Evolutionary conservation across 2,797 vertebrate species (phyloP).

Genomic region (Emydoidea blandingii): DNA sequence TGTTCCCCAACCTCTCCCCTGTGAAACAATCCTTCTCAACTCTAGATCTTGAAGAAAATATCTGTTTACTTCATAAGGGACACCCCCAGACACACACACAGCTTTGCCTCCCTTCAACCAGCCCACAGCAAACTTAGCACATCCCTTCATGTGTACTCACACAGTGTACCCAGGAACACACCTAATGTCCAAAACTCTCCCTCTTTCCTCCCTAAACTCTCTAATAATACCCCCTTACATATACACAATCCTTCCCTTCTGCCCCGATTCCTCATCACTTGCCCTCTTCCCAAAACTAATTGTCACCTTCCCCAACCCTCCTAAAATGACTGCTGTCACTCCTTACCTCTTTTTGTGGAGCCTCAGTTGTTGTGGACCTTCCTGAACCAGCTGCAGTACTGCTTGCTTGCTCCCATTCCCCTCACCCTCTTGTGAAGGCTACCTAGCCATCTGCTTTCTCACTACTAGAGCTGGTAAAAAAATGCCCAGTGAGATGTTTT

Average conservation of each 20-base stretch:
- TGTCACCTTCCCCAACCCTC: not conserved
- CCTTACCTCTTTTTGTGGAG: not conserved
- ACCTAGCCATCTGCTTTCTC: not conserved
- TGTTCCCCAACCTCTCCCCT: not conserved
- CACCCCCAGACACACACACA: rapidly evolving
- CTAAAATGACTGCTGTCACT: not conserved
- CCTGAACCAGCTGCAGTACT: not conserved
- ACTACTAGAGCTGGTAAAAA: not conserved
- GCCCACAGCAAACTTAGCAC: not conserved
- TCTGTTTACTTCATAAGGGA: not conserved
- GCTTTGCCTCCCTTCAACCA: not conserved
- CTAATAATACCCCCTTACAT: not conserved
- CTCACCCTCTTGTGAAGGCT: not conserved
- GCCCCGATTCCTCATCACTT: not conserved
- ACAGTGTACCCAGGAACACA: not conserved
- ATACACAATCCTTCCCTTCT: rapidly evolving
- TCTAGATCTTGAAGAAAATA: not conserved
- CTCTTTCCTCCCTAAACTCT: not conserved
- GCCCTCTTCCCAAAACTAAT: not conserved
- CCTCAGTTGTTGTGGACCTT: not conserved
- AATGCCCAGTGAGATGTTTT: not conserved
- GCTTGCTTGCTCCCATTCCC: not conserved
- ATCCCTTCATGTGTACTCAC: not conserved
- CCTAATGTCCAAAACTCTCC: not conserved
- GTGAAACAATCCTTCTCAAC: not conserved